Base-by-base conservation (phyloP, 2,888 invertebrate species). In the Machimus atricapillus region DNA sequence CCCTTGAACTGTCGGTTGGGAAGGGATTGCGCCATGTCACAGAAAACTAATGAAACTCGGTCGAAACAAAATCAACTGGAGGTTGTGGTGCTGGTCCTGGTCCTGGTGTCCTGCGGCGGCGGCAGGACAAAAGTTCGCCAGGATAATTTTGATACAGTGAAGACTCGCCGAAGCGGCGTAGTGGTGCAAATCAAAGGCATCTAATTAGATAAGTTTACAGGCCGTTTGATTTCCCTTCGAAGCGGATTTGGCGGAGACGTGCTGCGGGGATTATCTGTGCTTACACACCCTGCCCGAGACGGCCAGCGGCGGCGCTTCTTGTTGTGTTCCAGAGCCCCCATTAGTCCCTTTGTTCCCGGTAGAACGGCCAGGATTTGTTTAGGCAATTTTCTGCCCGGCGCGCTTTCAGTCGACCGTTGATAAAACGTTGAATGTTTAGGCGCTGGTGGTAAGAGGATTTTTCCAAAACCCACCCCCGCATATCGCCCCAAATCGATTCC, bases 191-290 rank as follows among this genome's bases (percentile, higher is more conserved):
- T 82, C 82, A 82, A 79, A 79, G 43, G 31, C 52, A 58, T 37
- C 66, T 82, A 82, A 82, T 82, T 82, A 82, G 82, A 82, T 82
- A 82, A 82, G 82, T 82, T 82, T 82, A 82, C 66, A 82, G 58
- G 31, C 82, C 66, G 82, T 82, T 82, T 82, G 82, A 82, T 82
- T 66, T 82, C 58, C 52, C 16, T 52, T 37, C 37, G 27, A 58
- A 31, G 27, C 66, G 23, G 12, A 66, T 66, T 66, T 66, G 66
- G 12, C 66, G 66, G 27, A 66, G 66, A 66, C 66, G 79, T 27
- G 6, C 52, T 46, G 52, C 79, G 23, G 79, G 23, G 34, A 82
- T 82, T 82, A 52, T 82, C 52, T 82, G 37, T 82, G 34, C 34
- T n/a, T 82, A 82, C 56, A 58, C 23, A 23, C 66, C 66, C 19